Evolutionary conservation across 2,888 invertebrate species (phyloP).

Genomic region (Taphrorychus bicolor): DNA sequence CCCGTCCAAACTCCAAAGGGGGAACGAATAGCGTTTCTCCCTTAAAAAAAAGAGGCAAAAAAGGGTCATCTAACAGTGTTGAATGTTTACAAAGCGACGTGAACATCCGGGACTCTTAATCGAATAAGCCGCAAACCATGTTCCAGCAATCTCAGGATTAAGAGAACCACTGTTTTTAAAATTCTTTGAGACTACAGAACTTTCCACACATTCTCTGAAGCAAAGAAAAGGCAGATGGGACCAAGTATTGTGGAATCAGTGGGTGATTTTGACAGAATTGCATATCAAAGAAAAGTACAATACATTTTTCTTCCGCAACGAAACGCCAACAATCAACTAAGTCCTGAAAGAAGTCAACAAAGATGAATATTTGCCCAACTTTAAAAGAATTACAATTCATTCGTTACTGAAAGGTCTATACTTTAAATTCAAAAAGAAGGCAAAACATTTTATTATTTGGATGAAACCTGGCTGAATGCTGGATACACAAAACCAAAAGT

Average conservation of each 20-base stretch:
- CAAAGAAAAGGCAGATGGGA: neutral
- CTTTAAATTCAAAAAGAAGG: constrained; percentile 33
- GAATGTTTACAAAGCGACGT: no score
- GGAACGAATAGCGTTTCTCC: no score
- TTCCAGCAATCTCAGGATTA: no score
- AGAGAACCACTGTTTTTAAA: no score
- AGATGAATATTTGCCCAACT: constrained; percentile 26
- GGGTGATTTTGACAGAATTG: constrained; percentile 20
- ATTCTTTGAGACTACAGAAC: no score
- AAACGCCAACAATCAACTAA: constrained; percentile 18
- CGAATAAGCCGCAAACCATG: neutral
- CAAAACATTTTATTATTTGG: constrained; percentile 41
- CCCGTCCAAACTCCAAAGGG: no score
- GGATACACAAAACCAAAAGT: constrained; percentile 34
- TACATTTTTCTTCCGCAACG: constrained; percentile 27
- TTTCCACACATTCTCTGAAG: neutral
- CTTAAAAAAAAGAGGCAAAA: no score
- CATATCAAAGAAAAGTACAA: constrained; percentile 21
- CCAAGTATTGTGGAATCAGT: neutral
- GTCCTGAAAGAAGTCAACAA: constrained; percentile 29
- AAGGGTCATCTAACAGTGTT: no score
- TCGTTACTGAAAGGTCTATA: constrained; percentile 22
- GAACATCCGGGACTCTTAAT: no score
- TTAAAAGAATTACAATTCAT: constrained; percentile 33
- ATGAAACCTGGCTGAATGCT: constrained; percentile 44